A percentile compares a stretch with the other conserved stretches of the same genome.
phyloP scores from a whole-genome alignment of 2,888 invertebrate genomes.

The Brenthis ino region DNA sequence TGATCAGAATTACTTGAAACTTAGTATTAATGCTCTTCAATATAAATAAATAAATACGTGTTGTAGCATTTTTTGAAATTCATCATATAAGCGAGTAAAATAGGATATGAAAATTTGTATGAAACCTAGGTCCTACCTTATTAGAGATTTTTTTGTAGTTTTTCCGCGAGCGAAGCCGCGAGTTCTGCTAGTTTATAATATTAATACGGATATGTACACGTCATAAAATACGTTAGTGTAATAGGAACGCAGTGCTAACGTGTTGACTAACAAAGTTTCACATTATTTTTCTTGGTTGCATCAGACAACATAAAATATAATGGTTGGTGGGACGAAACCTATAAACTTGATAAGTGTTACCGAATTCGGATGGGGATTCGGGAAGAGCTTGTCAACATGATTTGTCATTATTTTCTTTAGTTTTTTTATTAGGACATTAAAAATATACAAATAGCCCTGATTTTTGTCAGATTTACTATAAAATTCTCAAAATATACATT shows the following conservation, averaged over 20 bases:
- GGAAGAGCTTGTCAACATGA: conserved; percentile 20
- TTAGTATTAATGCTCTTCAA: too few species aligned
- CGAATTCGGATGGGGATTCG: conserved; percentile 29
- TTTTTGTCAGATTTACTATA: background rate
- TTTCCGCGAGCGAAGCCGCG: too few species aligned
- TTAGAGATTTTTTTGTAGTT: too few species aligned
- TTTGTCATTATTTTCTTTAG: conserved; percentile 9
- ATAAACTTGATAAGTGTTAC: conserved; percentile 47
- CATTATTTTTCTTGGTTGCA: conserved; percentile 46
- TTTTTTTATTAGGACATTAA: conserved; percentile 14
- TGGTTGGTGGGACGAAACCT: conserved; percentile 58
- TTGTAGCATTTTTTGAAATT: too few species aligned
- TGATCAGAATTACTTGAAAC: too few species aligned
- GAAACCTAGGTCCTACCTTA: too few species aligned
- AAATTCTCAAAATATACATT: background rate
- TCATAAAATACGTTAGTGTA: background rate
- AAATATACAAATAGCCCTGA: background rate
- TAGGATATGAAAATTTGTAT: too few species aligned
- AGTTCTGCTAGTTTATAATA: too few species aligned
- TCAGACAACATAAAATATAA: conserved; percentile 63
- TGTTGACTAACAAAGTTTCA: conserved; percentile 43
- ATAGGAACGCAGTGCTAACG: background rate
- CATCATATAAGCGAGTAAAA: too few species aligned
- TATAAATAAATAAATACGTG: too few species aligned
- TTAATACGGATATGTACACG: too few species aligned